Conservation (phyloP, 2,888 invertebrate species). For the Brachynemurus nebulosus region DNA sequence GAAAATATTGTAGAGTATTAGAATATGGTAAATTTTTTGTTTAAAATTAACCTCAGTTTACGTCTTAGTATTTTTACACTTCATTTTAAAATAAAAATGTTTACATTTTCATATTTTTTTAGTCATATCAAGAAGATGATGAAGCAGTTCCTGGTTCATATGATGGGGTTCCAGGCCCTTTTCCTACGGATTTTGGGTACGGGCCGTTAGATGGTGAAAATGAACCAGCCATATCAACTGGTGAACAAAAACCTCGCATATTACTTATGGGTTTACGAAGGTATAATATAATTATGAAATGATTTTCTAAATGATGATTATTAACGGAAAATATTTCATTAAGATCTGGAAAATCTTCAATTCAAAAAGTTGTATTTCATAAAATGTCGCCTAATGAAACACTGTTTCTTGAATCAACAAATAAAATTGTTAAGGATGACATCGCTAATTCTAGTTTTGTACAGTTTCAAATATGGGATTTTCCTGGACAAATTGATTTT, state of each 20-base stretch:
- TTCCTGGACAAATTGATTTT: slow-evolving; percentile 97
- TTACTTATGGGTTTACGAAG: slow-evolving; percentile 87
- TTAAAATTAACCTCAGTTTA: background rate
- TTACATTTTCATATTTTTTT: slow-evolving; percentile 10
- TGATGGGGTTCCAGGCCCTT: slow-evolving; percentile 46
- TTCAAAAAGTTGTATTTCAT: slow-evolving; percentile 99
- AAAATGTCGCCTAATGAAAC: slow-evolving; percentile 99
- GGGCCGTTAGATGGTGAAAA: slow-evolving; percentile 75
- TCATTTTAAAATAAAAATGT: background rate
- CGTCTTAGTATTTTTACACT: background rate
- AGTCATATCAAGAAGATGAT: slow-evolving; percentile 33
- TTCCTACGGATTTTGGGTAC: slow-evolving; percentile 88
- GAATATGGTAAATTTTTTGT: background rate
- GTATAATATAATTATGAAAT: slow-evolving; percentile 33
- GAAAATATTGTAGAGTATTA: background rate
- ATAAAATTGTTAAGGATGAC: slow-evolving; percentile 96
- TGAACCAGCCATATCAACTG: slow-evolving; percentile 44
- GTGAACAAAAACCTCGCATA: slow-evolving; percentile 84
- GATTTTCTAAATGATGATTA: background rate
- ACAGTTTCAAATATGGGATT: slow-evolving; percentile 99
- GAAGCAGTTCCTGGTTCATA: slow-evolving; percentile 27
- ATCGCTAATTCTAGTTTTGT: slow-evolving; percentile 96
- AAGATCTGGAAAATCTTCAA: slow-evolving; percentile 97
- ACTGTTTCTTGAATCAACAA: slow-evolving; percentile 93
- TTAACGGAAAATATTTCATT: slow-evolving; percentile 9